Percentiles rank a stretch among this genome's conserved stretches.
phyloP scores from a whole-genome alignment of 2,113 vertebrate genomes.

The Dasyornis broadbenti region DNA sequence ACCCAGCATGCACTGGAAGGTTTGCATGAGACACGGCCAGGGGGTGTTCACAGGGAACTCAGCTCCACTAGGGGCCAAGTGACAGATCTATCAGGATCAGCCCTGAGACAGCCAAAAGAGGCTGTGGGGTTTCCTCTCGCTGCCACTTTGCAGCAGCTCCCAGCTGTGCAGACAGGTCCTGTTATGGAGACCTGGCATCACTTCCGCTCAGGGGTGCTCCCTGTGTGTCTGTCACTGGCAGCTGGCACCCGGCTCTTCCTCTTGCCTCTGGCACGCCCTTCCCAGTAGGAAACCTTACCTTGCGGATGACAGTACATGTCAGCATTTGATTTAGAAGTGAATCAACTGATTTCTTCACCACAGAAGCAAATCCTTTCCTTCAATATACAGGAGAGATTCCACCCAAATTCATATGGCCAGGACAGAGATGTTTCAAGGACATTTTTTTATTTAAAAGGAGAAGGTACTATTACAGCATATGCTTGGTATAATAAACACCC shows the following conservation, averaged over 20 bases:
- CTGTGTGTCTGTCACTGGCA: rapidly evolving
- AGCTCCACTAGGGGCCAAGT: not conserved
- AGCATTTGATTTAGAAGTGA: not conserved
- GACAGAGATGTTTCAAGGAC: not conserved
- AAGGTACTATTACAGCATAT: not conserved
- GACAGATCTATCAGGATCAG: not conserved
- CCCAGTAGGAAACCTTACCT: not conserved
- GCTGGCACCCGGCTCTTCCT: not conserved
- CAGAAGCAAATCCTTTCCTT: not conserved
- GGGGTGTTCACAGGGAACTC: not conserved
- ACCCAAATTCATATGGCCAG: not conserved
- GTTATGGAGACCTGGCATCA: rapidly evolving
- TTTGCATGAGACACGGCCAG: rapidly evolving
- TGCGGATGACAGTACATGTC: not conserved
- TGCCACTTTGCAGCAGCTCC: rapidly evolving
- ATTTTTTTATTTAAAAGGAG: not conserved
- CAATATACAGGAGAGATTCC: not conserved
- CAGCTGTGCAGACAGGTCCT: not conserved
- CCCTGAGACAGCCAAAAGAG: not conserved
- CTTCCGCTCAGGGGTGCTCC: not conserved
- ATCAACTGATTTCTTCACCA: not conserved
- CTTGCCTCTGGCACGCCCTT: not conserved
- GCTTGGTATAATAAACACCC: not conserved
- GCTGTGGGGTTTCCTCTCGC: rapidly evolving
- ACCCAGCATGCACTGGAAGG: not conserved